Percentiles rank a stretch among this genome's conserved stretches.
Conservation (phyloP, 1,140 invertebrate species). For the Globodera ellingtonae region DNA sequence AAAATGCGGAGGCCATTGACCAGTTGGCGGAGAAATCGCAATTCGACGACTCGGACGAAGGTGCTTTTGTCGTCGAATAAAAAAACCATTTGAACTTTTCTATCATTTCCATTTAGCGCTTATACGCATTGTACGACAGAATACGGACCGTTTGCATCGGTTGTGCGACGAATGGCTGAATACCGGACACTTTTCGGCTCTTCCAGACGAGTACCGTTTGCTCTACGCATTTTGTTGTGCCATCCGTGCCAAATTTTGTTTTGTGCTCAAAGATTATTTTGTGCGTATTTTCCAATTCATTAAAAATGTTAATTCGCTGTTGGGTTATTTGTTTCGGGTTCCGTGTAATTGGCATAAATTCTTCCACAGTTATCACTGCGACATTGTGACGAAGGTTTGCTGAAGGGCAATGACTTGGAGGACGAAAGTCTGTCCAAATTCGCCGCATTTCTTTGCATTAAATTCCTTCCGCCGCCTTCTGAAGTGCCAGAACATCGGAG, state of each 20-base stretch:
- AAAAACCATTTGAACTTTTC: neutral
- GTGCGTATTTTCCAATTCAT: constrained; percentile 13
- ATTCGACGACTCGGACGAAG: neutral
- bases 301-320: constrained; percentile 12
- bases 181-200: constrained; percentile 51
- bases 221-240: constrained; percentile 44
- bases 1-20: neutral
- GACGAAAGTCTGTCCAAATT: constrained; percentile 37
- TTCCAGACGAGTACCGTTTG: constrained; percentile 45
- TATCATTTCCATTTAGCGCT: neutral
- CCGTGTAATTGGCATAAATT: neutral
- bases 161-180: constrained; percentile 39
- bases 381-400: constrained; percentile 46
- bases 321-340: neutral
- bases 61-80: neutral
- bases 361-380: constrained; percentile 34
- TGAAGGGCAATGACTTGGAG: constrained; percentile 49
- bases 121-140: neutral
- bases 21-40: neutral
- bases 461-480: constrained; percentile 10
- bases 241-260: constrained; percentile 29
- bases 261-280: constrained; percentile 27
- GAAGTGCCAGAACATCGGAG: neutral
- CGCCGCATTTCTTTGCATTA: constrained; percentile 38
- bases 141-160: constrained; percentile 5